phyloP scores from a whole-genome alignment of 2,888 invertebrate species.

The Galerucella calmariensis region DNA sequence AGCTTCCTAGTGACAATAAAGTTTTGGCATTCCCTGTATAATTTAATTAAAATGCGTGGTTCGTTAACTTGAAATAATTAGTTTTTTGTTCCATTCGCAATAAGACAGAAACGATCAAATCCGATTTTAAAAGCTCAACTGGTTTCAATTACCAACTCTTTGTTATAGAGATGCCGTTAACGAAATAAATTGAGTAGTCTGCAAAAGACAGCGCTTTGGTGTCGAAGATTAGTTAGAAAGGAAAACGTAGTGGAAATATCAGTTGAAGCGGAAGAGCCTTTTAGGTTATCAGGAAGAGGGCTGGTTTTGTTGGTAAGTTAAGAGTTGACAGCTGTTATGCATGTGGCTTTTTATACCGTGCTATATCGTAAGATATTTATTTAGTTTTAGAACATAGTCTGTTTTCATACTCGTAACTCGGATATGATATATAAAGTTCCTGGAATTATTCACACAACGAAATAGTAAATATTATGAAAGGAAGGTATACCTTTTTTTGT shows the following conservation, averaged over 20 bases:
- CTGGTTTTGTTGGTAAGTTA: conserved; percentile 55
- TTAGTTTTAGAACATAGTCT: conserved; percentile 54
- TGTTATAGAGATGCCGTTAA: conserved; percentile 25
- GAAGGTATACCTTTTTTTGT: background rate
- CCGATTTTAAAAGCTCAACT: conserved; percentile 27
- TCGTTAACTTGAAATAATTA: conserved; percentile 27
- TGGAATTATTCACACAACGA: conserved; percentile 12
- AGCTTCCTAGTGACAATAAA: background rate
- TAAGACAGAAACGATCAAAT: conserved; percentile 15
- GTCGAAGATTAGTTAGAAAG: conserved; percentile 40
- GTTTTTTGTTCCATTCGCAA: conserved; percentile 15
- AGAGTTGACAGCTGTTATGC: conserved; percentile 62
- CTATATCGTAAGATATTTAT: conserved; percentile 57
- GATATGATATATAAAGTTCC: conserved; percentile 39
- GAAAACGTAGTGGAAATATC: conserved; percentile 51
- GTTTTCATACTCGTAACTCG: conserved; percentile 41
- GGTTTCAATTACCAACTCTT: conserved; percentile 31
- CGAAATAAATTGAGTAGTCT: conserved; percentile 39
- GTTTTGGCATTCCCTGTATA: background rate
- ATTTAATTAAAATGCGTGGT: conserved; percentile 7
- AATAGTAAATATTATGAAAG: conserved; percentile 17
- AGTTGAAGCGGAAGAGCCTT: conserved; percentile 57
- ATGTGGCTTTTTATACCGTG: conserved; percentile 59
- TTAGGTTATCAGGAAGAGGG: conserved; percentile 61
- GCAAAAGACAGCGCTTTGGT: conserved; percentile 36